Percentiles rank a stretch among this genome's conserved stretches.
Conservation (phyloP, 2,113 vertebrate species). For the Eretmochelys imbricata region DNA sequence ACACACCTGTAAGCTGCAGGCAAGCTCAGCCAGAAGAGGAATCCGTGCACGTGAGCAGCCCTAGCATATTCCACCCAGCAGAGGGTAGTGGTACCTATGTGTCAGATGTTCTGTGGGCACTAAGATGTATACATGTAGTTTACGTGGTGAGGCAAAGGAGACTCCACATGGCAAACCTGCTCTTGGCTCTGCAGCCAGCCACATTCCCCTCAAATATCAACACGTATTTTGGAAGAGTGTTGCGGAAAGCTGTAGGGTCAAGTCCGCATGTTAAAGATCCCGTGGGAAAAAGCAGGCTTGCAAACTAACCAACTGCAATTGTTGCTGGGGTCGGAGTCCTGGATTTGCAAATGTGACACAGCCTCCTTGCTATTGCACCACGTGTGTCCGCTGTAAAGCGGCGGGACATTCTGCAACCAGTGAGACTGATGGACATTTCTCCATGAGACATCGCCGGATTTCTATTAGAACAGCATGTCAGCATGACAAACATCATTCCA, state of each 20-base stretch:
- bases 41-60: background rate
- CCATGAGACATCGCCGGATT: background rate
- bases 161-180: background rate
- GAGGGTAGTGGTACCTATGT: background rate
- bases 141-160: background rate
- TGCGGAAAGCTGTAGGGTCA: background rate
- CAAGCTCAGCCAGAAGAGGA: background rate
- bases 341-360: background rate
- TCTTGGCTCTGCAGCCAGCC: background rate
- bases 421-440: constrained; percentile 3
- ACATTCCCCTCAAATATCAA: background rate
- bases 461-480: constrained; percentile 2
- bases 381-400: background rate
- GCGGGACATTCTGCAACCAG: background rate
- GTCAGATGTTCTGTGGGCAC: background rate
- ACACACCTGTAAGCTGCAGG: background rate
- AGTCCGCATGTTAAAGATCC: background rate
- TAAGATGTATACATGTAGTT: background rate
- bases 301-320: background rate
- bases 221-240: too few relatives aligned
- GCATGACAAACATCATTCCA: background rate
- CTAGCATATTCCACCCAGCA: background rate
- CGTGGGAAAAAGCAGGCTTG: background rate
- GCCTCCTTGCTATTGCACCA: background rate
- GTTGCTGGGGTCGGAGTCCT: background rate